phyloP scores from a whole-genome alignment of 1,140 invertebrate genomes.

The Caerostris extrusa region DNA sequence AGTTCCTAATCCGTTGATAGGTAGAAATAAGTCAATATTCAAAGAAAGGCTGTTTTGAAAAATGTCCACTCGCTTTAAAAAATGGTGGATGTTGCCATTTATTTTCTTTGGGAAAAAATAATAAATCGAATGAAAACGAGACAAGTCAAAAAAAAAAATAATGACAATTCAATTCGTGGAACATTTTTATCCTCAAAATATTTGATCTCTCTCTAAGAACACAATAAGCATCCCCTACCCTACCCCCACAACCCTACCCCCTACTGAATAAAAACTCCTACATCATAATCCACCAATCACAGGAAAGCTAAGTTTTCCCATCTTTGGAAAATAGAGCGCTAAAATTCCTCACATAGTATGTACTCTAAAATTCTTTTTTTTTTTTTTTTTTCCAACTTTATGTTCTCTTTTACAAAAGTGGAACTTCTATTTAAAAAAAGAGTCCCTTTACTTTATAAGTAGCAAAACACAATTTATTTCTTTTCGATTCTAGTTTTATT shows the following conservation, averaged over 20 bases:
- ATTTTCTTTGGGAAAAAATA: neutral
- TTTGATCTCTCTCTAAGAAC: constrained; percentile 19
- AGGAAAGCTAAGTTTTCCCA: neutral
- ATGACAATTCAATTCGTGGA: constrained; percentile 2
- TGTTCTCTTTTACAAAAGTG: constrained; percentile 48
- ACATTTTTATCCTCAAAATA: constrained; percentile 14
- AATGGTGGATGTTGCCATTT: too few relatives aligned
- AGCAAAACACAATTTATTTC: constrained; percentile 60
- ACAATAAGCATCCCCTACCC: neutral
- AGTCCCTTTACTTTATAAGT: constrained; percentile 60
- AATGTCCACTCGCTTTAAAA: too few relatives aligned
- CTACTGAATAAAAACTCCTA: neutral
- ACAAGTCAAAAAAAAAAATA: neutral
- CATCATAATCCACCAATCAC: constrained; percentile 31
- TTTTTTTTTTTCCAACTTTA: constrained; percentile 9
- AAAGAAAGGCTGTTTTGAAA: too few relatives aligned
- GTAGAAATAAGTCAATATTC: too few relatives aligned
- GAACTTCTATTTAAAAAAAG: neutral
- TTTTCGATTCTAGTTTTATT: neutral
- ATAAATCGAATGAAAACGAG: neutral
- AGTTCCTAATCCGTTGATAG: too few relatives aligned
- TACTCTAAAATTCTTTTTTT: constrained; percentile 6
- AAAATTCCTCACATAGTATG: neutral
- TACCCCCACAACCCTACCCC: neutral
- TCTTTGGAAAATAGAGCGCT: constrained; percentile 11